A percentile compares a stretch with the other conserved stretches of the same genome.
Evolutionary conservation across 2,113 vertebrate genomes (phyloP).

Genomic region (Erinaceus europaeus): DNA sequence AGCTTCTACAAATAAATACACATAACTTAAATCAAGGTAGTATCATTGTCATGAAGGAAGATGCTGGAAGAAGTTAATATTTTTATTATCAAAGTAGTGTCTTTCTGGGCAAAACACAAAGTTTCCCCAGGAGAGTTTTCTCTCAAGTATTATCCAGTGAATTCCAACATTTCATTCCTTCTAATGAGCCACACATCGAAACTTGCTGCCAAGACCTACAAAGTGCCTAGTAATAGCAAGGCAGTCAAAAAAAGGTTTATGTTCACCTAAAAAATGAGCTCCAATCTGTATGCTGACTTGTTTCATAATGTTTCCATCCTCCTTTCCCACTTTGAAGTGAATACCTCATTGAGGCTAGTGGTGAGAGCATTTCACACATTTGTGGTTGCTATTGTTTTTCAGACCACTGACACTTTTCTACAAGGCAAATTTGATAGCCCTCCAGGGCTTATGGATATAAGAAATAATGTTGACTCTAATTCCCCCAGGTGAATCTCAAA

Average conservation of each 20-base stretch:
- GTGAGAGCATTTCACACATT: constrained; percentile 13
- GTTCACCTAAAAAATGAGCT: constrained; percentile 34
- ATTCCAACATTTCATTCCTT: constrained; percentile 44
- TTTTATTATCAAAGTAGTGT: constrained; percentile 33
- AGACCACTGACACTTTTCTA: constrained; percentile 24
- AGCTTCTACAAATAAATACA: constrained; percentile 38
- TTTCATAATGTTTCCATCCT: constrained; percentile 38
- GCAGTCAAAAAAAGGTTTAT: constrained; percentile 22
- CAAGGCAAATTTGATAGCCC: constrained; percentile 41
- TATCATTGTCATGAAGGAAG: constrained; percentile 46
- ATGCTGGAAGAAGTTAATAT: constrained; percentile 43
- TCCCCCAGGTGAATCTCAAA: constrained; percentile 52
- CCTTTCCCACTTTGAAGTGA: constrained; percentile 19
- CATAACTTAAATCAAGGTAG: constrained; percentile 48
- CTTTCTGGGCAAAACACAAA: constrained; percentile 35
- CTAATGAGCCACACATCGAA: constrained; percentile 52
- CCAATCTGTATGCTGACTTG: constrained; percentile 20
- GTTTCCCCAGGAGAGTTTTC: constrained; percentile 39
- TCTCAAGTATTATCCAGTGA: constrained; percentile 39
- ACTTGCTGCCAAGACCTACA: constrained; percentile 47
- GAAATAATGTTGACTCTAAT: constrained; percentile 35
- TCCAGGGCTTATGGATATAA: constrained; percentile 34
- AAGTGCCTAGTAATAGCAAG: not conserved
- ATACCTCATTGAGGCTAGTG: not conserved
- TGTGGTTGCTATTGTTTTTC: constrained; percentile 24